Conservation (phyloP, 2,888 invertebrate species). For the Drosophila tripunctata region DNA sequence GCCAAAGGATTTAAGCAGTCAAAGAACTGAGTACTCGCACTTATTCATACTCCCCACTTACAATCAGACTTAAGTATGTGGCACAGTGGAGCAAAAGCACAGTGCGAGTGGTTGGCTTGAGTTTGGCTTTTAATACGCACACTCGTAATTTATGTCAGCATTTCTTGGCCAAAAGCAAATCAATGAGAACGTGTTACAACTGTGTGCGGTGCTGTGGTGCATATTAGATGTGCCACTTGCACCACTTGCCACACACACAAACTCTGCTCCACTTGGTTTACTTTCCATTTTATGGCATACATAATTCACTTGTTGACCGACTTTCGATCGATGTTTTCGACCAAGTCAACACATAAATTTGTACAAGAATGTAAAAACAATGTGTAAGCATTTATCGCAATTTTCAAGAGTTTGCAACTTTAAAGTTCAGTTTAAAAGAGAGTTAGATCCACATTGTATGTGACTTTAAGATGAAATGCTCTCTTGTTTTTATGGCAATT, state of each 20-base stretch:
- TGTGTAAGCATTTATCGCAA: background rate
- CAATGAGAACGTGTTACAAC: conserved; percentile 14
- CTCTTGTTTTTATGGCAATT: conserved; percentile 1
- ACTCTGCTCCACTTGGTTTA: conserved; percentile 10
- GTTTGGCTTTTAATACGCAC: conserved; percentile 27
- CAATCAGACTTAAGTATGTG: conserved; percentile 31
- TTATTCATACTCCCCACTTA: conserved; percentile 2
- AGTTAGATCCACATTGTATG: conserved; percentile 5
- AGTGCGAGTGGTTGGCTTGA: conserved; percentile 10
- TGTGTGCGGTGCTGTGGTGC: background rate
- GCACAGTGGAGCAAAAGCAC: conserved; percentile 30
- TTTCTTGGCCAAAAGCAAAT: conserved; percentile 24
- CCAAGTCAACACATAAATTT: conserved; percentile 12
- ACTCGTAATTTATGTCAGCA: conserved; percentile 38
- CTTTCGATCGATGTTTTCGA: conserved; percentile 39
- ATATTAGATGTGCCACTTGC: conserved; percentile 6
- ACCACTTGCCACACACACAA: background rate
- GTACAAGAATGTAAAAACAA: background rate
- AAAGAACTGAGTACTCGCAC: conserved; percentile 29
- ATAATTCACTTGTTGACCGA: conserved; percentile 39
- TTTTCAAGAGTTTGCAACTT: background rate
- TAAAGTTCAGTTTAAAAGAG: background rate
- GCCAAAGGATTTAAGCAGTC: conserved; percentile 49
- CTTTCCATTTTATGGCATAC: conserved; percentile 22
- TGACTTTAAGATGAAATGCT: background rate